These are phyloP conservation scores for Aphodius granarius DNA, from an alignment of 2,888 invertebrate species.

Conservation along the genomic window DNA sequence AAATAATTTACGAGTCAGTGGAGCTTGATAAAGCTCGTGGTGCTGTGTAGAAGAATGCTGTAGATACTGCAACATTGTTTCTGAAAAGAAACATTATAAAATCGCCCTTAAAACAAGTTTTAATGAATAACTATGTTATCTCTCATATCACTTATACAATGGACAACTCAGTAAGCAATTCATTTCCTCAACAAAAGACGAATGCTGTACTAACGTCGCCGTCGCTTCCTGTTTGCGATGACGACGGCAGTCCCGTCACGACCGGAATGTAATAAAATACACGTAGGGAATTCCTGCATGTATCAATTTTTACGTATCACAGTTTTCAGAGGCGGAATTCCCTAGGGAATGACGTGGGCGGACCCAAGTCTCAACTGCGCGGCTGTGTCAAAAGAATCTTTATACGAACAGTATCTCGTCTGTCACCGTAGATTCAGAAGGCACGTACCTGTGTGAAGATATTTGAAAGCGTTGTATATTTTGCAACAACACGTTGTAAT, in stretches of 20 bases:
- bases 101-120: too few relatives aligned
- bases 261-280: constrained; percentile 16
- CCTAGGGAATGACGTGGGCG: not conserved
- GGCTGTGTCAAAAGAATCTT: not conserved
- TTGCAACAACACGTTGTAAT: not conserved
- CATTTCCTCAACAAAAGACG: not conserved
- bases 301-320: constrained; percentile 17
- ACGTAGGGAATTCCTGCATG: not conserved
- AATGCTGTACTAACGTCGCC: not conserved
- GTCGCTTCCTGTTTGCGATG: not conserved
- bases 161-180: not conserved
- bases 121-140: too few relatives aligned
- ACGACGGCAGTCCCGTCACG: constrained; percentile 5
- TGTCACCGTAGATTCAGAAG: not conserved
- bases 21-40: too few relatives aligned
- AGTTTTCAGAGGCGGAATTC: constrained; percentile 8
- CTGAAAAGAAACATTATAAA: too few relatives aligned
- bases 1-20: too few relatives aligned
- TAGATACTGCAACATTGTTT: too few relatives aligned
- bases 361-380: not conserved
- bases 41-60: too few relatives aligned
- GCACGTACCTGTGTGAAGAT: not conserved
- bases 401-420: not conserved
- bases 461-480: not conserved
- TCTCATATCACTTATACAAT: not conserved